Base-by-base conservation (phyloP, 2,797 vertebrate species). In the Eremophila alpestris region DNA sequence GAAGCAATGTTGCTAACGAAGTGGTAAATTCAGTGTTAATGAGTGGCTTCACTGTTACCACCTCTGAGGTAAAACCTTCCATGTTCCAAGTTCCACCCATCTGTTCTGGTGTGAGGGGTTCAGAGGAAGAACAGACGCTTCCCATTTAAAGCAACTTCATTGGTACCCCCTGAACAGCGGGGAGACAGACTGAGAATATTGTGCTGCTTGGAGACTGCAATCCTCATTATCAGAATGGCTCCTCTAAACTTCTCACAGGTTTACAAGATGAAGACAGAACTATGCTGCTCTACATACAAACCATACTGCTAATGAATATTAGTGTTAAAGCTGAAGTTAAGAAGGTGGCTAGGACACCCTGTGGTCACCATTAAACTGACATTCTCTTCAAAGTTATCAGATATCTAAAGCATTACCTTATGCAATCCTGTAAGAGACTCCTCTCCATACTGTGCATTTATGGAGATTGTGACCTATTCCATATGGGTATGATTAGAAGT, bases 11-110 rank as follows among this genome's bases (percentile, higher is more conserved):
- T 97, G 99, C 99, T 99, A 99, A 99, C 99, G 97, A 99, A 99
- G 99, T 99, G 99, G 98, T 99, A 99, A 99, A 99, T 99, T 99
- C 99, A 99, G 99, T 99, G 99, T 99, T 99, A 99, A 99, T 99
- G 99, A 99, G 99, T 99, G 98, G 98, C 98, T 99, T 99, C 99
- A 99, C 98, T 99, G 99, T 99, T 99, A 98, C 98, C 99, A 99
- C 99, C 99, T 99, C 98, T 93, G 98, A 99, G 98, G 98, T 99
- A 99, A 99, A 99, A 98, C 98, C 99, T 98, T 99, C 98, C 98
- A 97, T 96, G 98, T 98, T 98, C 98, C 98, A 98, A 98, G 98
- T 98, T 98, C 98, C 97, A 98, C 96, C 99, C 99, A 99, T 99
- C 99, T 99, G 99, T 98, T 99, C 97, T 98, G 98, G 99, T 99